Evolutionary conservation across 2,888 invertebrate species (phyloP), one percentile per base, ranked within the genome.

Genomic region (Eristalis arbustorum): DNA sequence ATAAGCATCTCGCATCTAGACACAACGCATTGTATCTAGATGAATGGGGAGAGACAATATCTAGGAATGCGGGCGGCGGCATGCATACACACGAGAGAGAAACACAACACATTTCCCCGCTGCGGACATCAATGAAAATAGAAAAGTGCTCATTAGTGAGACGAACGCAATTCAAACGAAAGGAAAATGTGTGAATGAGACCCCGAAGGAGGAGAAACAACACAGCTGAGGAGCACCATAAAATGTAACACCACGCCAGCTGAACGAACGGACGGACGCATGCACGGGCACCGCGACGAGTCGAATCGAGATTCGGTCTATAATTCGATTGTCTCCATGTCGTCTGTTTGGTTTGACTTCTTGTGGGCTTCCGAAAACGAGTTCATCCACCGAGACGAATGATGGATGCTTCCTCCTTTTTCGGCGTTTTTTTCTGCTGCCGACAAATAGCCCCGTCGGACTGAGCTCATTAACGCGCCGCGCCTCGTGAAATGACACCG

Each of bases 11-110:
- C 71, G 25, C 71, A 71, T 73, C 68, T 61, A 69, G 31, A 67
- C 34, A 64, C 56, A 25, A 64, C 64, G 42, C 31, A 61, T 67
- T 68, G 73, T 75, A 42, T 37, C 25, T 69, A 78, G 62, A 87
- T 78, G 71, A 87, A 83, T 82, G 82, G 78, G 78, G 71, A 83
- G 74, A 87, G 78, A 87, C 82, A 87, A 78, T 87, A 63, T 78
- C 74, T 72, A 78, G 83, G 83, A 87, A 87, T 87, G 87, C 87
- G 83, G 83, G 87, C 87, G 83, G 87, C 87, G 83, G 75, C 83
- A 63, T 72, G 67, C 67, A 67, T 34, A 49, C 22, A 57, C 8
- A n/a, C 5, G 31, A 37, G 31, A 57, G 42, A 56, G 25, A 42
- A 72, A 31, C 31, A 25, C 67, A 61, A 74, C 66, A 61, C 61